Evolutionary conservation across 2,113 vertebrate species (phyloP), one percentile per base, ranked within the genome.

Genomic region (Ammodytes dubius): DNA sequence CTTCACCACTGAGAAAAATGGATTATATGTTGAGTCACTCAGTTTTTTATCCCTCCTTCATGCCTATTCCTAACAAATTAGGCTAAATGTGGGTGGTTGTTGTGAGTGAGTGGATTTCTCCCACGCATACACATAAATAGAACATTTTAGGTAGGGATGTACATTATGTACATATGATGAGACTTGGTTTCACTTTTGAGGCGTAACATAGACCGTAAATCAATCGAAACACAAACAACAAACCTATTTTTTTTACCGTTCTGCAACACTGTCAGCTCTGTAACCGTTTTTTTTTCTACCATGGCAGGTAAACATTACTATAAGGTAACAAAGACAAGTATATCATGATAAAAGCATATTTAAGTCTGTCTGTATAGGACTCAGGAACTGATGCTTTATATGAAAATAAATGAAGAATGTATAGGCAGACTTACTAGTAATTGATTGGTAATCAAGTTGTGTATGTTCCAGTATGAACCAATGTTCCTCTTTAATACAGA

Each of bases 11-110:
- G 17, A 80, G 79, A 7, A 70, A 87, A 79, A 77, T 85, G 85
- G 88, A 87, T 87, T 85, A 85, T 66, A 67, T 17, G 11, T 82
- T 76, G 74, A 86, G 83, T 78, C 57, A 84, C 66, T 84, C 46
- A 35, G 27, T 27, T 27, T 63, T 85, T 74, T 73, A 74, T 61
- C 46, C 72, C 58, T 70, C 73, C 71, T 79, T 72, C 60, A 60
- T 74, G 77, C 70, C 75, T 81, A 82, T 59, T 79, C 74, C 47
- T 4, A n/a, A 50, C 58, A 74, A 79, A 86, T 84, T 69, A 82
- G 76, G 66, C 19, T 53, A 61, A 58, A 68, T 39, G 47, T 14
- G 15, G 57, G 49, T 39, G 27, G 39, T 47, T 53, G 39, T 47
- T 53, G 5, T 70, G 47, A 82, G 12, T 1, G 54, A 63, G 58